phyloP scores from a whole-genome alignment of 2,797 vertebrate species.

The Parauchenoglanis ngamensis region DNA sequence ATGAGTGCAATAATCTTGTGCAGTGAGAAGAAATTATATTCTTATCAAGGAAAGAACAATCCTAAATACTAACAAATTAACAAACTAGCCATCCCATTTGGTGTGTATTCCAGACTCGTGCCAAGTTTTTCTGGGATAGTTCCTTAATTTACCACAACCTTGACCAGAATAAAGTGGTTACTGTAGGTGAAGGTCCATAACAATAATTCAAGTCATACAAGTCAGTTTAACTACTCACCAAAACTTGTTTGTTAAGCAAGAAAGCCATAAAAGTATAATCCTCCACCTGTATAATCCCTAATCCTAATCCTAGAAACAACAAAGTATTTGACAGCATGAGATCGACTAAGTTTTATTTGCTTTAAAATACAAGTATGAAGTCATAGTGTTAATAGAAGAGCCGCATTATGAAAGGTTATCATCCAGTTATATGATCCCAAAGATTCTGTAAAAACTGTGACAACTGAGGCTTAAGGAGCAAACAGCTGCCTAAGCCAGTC shows the following conservation, averaged over 20 bases:
- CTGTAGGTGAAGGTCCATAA: not conserved
- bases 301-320: not conserved
- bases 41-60: not conserved
- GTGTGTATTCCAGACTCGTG: not conserved
- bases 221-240: not conserved
- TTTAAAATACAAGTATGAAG: not conserved
- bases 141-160: not conserved
- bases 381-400: not conserved
- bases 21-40: not conserved
- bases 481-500: slow-evolving; percentile 68
- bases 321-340: not conserved
- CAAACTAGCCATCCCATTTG: not conserved
- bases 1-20: not conserved
- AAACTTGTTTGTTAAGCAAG: not conserved
- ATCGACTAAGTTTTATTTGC: not conserved
- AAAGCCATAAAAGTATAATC: slow-evolving; percentile 9
- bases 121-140: not conserved
- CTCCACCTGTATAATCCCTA: not conserved
- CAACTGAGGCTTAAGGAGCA: slow-evolving; percentile 58
- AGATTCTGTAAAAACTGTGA: slow-evolving; percentile 66
- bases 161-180: not conserved
- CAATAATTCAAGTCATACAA: not conserved
- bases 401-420: slow-evolving; percentile 45
- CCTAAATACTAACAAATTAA: not conserved
- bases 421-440: slow-evolving; percentile 57